Conservation (phyloP, 2,113 vertebrate genomes). For the Campylorhamphus procurvoides region DNA sequence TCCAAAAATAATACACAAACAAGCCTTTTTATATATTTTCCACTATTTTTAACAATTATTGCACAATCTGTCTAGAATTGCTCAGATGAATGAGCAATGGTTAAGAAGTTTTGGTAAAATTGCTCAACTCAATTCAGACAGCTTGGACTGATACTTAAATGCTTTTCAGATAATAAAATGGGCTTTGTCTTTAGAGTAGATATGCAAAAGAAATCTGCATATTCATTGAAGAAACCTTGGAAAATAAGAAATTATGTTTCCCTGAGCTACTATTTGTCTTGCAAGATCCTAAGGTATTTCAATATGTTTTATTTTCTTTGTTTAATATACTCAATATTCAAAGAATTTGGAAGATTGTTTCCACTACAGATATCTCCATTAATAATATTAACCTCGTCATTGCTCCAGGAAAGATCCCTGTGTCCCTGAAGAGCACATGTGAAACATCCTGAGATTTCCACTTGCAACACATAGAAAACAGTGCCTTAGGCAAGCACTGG, state of each 20-base stretch:
- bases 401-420: constrained; percentile 23
- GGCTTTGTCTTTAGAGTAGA: background rate
- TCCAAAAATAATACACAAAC: background rate
- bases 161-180: background rate
- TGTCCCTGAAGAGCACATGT: constrained; percentile 44
- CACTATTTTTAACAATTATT: background rate
- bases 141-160: background rate
- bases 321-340: constrained; percentile 39
- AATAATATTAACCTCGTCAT: constrained; percentile 36
- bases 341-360: constrained; percentile 33
- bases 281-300: constrained; percentile 34
- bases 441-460: constrained; percentile 54
- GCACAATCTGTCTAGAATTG: background rate
- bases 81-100: background rate
- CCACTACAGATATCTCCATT: constrained; percentile 30
- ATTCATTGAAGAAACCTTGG: constrained; percentile 9
- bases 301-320: constrained; percentile 20
- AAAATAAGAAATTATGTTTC: constrained; percentile 25
- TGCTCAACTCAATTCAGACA: background rate
- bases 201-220: constrained; percentile 9
- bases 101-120: constrained; percentile 9
- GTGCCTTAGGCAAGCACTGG: constrained; percentile 12
- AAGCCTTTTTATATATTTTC: background rate
- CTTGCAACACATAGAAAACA: background rate
- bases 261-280: constrained; percentile 22